phyloP scores from a whole-genome alignment of 2,797 vertebrate species.

The Ctenopoma kingsleyae region DNA sequence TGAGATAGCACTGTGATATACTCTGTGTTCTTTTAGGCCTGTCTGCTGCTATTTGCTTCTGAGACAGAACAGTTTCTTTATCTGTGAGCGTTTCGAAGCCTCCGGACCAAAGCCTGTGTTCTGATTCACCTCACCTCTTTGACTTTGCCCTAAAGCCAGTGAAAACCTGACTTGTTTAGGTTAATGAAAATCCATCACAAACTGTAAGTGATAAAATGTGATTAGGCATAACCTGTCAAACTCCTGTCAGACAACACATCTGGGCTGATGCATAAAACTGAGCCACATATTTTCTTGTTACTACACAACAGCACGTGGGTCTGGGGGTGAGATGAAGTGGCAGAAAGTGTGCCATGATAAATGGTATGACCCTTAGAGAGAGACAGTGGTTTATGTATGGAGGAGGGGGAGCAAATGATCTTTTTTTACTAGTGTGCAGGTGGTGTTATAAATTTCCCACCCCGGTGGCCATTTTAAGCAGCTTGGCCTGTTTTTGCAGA shows the following conservation, averaged over 20 bases:
- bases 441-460: slow-evolving; percentile 76
- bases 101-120: slow-evolving; percentile 10
- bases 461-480: slow-evolving; percentile 72
- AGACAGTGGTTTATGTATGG: slow-evolving; percentile 68
- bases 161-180: slow-evolving; percentile 9
- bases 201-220: slow-evolving; percentile 30
- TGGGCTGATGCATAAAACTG: slow-evolving; percentile 44
- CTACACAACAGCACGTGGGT: slow-evolving; percentile 15
- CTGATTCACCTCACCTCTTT: slow-evolving; percentile 2
- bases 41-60: slow-evolving; percentile 43
- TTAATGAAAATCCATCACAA: slow-evolving; percentile 42
- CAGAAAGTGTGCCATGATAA: slow-evolving; percentile 57
- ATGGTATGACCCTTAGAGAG: slow-evolving; percentile 50
- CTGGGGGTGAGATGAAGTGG: slow-evolving; percentile 18
- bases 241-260: slow-evolving; percentile 48
- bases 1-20: slow-evolving; percentile 25
- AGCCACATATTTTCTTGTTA: slow-evolving; percentile 36
- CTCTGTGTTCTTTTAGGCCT: slow-evolving; percentile 45
- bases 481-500: slow-evolving; percentile 74
- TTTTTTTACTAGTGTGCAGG: slow-evolving; percentile 75
- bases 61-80: slow-evolving; percentile 12
- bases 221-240: slow-evolving; percentile 22
- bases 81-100: slow-evolving; percentile 6
- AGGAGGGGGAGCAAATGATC: slow-evolving; percentile 66
- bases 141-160: slow-evolving; percentile 18